phyloP scores from a whole-genome alignment of 2,113 vertebrate genomes.

The Callithrix jacchus region DNA sequence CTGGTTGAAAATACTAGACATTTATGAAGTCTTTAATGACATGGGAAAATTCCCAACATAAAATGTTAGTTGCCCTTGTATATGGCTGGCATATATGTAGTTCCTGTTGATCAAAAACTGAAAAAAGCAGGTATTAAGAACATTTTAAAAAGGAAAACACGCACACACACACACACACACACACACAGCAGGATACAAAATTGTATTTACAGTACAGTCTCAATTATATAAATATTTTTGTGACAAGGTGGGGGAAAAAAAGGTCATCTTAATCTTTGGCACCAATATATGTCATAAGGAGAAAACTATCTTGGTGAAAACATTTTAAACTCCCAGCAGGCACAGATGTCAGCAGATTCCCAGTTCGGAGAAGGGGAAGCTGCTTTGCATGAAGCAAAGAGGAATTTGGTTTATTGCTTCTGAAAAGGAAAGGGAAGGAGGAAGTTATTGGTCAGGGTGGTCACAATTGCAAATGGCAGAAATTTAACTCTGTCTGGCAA shows the following conservation, averaged over 20 bases:
- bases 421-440: background rate
- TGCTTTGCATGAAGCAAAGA: conserved; percentile 22
- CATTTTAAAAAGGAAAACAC: too few species aligned
- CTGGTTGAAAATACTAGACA: conserved; percentile 42
- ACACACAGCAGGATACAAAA: conserved; percentile 3
- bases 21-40: conserved; percentile 27
- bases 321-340: background rate
- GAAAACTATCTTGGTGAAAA: conserved; percentile 40
- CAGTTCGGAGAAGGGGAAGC: background rate
- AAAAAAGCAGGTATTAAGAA: background rate
- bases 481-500: background rate
- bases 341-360: background rate
- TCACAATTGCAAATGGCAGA: background rate
- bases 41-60: background rate
- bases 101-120: conserved; percentile 36
- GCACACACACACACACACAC: too few species aligned
- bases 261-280: background rate
- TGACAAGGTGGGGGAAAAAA: background rate
- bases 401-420: conserved; percentile 26
- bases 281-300: background rate
- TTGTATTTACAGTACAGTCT: background rate
- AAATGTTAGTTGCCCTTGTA: background rate
- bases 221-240: conserved; percentile 35
- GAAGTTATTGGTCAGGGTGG: background rate
- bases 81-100: background rate